Evolutionary conservation across 2,113 vertebrate genomes (phyloP), one percentile per base, ranked within the genome.

Genomic region (Charina bottae): DNA sequence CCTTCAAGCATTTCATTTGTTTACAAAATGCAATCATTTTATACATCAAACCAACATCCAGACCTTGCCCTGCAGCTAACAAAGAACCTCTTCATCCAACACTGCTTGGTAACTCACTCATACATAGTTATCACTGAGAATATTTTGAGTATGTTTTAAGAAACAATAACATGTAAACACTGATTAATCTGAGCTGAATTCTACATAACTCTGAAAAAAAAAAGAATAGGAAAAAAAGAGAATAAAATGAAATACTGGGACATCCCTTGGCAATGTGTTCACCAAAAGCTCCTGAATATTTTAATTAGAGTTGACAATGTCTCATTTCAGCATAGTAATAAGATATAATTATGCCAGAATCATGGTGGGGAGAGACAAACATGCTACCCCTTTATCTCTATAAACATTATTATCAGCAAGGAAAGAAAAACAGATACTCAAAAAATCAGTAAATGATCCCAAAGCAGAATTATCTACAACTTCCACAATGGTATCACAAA

Each of bases 61-160:
- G 23, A 56, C 33, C 90, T 33, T 24, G 0, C 2, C 68, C 49
- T 58, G 53, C 7, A 93, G 84, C 19, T n/a, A 84, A 53, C 4
- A 49, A 28, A 6, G 15, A 26, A 89, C 84, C 33, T n/a, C 95
- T 92, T 12, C 5, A 55, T 19, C 26, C 1, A 54, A 68, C 21
- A 46, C 0, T 12, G 28, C 46, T 62, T 89, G 33, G 88, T 55
- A 0, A 78, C 8, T 59, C 83, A 93, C 13, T 91, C 78, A 88
- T 0, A 1, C 37, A 68, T 2, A 68, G 92, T 17, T 28, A 28
- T 21, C 89, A 83, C 46, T 8, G 85, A 92, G 4, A 0, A 5
- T 13, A 94, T 83, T 91, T 93, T 49, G 88, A 83, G 88, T 19
- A 90, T n/a, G 4, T 86, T 78, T 94, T 17, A 83, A 13, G 55